phyloP scores from a whole-genome alignment of 2,113 vertebrate genomes.

The Myrmecobius fasciatus region DNA sequence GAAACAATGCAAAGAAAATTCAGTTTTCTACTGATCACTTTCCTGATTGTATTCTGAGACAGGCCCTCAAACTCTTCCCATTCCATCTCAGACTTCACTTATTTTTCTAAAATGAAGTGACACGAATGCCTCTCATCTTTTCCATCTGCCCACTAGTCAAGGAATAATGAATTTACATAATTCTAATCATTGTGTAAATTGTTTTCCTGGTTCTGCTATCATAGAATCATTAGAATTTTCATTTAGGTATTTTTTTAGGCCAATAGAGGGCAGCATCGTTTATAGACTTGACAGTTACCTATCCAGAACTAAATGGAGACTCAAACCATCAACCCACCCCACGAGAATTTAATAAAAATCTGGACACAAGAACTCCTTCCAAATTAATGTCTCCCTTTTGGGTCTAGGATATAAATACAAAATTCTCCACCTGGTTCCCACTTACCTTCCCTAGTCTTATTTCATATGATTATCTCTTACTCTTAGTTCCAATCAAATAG shows the following conservation, averaged over 20 bases:
- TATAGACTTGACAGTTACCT: neutral
- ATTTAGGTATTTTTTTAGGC: neutral
- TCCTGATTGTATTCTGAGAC: neutral
- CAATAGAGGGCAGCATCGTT: neutral
- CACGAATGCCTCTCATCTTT: neutral
- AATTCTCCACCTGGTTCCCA: neutral
- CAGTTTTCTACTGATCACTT: neutral
- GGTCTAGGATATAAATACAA: neutral
- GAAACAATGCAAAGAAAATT: neutral
- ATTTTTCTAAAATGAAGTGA: neutral
- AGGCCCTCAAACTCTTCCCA: neutral
- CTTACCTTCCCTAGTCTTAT: neutral
- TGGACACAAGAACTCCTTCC: neutral
- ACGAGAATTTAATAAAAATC: neutral
- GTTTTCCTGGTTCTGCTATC: too few relatives aligned
- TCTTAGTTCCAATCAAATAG: neutral
- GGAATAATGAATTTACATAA: neutral
- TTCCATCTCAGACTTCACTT: neutral
- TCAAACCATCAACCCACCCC: neutral
- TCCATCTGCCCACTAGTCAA: neutral
- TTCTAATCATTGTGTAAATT: too few relatives aligned
- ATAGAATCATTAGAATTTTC: neutral
- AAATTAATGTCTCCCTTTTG: neutral
- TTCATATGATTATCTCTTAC: neutral
- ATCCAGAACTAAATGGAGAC: neutral